Evolutionary conservation across 2,797 vertebrate species (phyloP).

Genomic region (Rhincodon typus): DNA sequence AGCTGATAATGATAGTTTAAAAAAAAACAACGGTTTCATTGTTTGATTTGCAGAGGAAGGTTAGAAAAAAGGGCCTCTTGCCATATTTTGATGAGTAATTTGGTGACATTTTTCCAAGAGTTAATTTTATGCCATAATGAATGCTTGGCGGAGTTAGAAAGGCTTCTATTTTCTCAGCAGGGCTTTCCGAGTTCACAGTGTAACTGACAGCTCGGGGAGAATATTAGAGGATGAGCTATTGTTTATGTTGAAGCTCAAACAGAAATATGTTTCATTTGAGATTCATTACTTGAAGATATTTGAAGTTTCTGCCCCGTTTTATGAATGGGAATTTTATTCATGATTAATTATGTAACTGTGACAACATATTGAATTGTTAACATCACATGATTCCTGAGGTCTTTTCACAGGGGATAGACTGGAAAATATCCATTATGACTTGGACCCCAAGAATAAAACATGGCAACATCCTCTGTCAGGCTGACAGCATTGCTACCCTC

Average conservation of each 20-base stretch:
- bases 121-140: too few species aligned
- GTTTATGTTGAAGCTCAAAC: neutral
- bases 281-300: neutral
- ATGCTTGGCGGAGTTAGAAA: neutral
- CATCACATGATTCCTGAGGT: neutral
- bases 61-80: neutral
- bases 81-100: neutral
- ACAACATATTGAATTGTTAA: neutral
- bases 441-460: too few species aligned
- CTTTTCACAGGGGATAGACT: neutral
- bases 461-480: too few species aligned
- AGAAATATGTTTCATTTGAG: neutral
- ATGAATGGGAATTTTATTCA: neutral
- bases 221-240: neutral
- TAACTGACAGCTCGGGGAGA: neutral
- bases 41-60: neutral
- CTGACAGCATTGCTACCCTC: too few species aligned
- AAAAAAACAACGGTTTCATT: neutral
- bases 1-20: neutral
- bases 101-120: neutral
- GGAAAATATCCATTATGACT: too few species aligned
- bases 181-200: neutral
- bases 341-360: neutral
- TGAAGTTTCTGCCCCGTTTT: neutral
- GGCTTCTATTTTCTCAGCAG: neutral